Evolutionary conservation across 2,113 vertebrate species (phyloP).

Genomic region (Cololabis saira): DNA sequence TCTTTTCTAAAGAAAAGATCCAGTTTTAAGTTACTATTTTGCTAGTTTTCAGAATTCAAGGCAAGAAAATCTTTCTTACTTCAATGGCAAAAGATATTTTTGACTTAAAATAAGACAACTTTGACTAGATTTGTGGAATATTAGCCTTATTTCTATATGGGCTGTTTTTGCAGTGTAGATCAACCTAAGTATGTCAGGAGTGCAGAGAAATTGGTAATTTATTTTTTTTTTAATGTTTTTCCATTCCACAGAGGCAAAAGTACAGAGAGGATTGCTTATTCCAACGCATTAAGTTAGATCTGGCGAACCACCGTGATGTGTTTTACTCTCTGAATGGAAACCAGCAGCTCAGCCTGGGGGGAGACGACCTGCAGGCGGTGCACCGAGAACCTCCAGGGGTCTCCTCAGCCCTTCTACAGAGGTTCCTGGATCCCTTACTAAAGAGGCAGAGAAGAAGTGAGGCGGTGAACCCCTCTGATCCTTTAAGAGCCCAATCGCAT

Average conservation of each 20-base stretch:
- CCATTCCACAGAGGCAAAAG: conserved; percentile 37
- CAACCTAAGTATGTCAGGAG: background rate
- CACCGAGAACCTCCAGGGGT: conserved; percentile 58
- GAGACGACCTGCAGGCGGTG: conserved; percentile 50
- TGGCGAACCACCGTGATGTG: conserved; percentile 58
- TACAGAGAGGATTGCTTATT: conserved; percentile 47
- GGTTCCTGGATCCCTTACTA: conserved; percentile 70
- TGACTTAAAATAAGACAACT: no score
- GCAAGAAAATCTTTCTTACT: no score
- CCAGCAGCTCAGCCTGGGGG: conserved; percentile 79
- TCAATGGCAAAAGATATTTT: no score
- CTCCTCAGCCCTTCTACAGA: conserved; percentile 74
- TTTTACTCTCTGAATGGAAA: conserved; percentile 79
- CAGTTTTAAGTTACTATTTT: background rate
- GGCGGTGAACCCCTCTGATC: conserved; percentile 80
- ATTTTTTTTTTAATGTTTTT: conserved; percentile 3
- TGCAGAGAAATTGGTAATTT: background rate
- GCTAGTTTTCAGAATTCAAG: no score
- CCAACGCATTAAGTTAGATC: conserved; percentile 32
- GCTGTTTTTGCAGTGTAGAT: background rate
- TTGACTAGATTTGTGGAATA: no score
- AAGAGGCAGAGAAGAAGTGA: conserved; percentile 83
- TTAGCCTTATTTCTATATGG: no score
- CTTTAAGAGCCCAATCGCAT: conserved; percentile 74
- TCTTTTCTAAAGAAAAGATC: no score